Conservation (phyloP, 2,888 invertebrate species). For the Cantharis nigra region DNA sequence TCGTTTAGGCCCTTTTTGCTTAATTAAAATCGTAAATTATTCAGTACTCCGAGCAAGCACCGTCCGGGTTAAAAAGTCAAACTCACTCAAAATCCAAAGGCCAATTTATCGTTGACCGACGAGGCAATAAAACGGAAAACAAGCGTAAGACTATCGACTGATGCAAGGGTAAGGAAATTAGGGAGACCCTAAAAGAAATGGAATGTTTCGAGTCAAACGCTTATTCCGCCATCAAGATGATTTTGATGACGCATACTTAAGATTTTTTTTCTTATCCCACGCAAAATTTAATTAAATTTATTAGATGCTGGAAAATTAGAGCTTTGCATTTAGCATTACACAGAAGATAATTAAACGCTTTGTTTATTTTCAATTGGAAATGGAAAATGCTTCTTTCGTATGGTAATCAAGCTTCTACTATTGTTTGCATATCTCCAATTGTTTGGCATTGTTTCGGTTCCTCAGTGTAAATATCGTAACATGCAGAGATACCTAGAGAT, state of each 20-base stretch:
- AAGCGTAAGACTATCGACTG: not conserved
- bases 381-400: slow-evolving; percentile 14
- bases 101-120: not conserved
- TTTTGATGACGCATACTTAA: not conserved
- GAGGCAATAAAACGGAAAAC: not conserved
- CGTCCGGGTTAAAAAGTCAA: not conserved
- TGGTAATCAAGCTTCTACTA: slow-evolving; percentile 17
- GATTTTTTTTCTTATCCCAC: not conserved
- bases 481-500: not conserved
- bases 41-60: not conserved
- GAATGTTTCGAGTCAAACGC: not conserved
- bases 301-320: not conserved
- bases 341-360: not conserved
- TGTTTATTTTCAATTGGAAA: not conserved
- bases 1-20: not conserved
- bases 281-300: not conserved
- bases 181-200: not conserved
- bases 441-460: not conserved
- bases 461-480: not conserved
- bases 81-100: not conserved
- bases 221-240: not conserved
- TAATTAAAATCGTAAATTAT: not conserved
- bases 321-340: not conserved
- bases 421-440: not conserved
- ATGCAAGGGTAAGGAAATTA: not conserved